phyloP scores from a whole-genome alignment of 2,888 invertebrate species.

The Phania funesta region DNA sequence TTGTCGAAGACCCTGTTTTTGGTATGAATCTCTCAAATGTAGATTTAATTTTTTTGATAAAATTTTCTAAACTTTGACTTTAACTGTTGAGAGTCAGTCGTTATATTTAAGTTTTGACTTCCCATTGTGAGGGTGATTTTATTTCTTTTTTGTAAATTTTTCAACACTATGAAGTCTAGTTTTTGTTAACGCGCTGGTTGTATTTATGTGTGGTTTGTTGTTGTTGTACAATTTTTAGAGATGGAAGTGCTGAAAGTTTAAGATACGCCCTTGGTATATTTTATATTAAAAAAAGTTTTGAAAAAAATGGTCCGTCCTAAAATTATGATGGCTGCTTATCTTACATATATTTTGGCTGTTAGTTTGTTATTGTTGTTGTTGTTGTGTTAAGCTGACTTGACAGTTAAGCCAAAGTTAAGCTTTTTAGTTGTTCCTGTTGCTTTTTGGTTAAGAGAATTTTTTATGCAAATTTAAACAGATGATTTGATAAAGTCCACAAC shows the following conservation, averaged over 20 bases:
- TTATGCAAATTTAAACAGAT: slow-evolving; percentile 53
- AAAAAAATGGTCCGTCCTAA: slow-evolving; percentile 12
- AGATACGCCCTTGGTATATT: slow-evolving; percentile 63
- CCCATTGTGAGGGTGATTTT: slow-evolving; percentile 60
- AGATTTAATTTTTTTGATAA: slow-evolving; percentile 25
- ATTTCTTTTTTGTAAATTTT: slow-evolving; percentile 2
- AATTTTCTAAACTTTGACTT: slow-evolving; percentile 44
- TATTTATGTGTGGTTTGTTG: neutral
- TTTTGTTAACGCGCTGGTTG: too few relatives aligned
- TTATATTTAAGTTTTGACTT: neutral
- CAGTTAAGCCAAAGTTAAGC: slow-evolving; percentile 21
- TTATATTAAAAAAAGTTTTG: neutral
- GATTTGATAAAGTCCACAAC: too few relatives aligned
- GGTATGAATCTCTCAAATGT: neutral
- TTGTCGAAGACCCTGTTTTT: neutral
- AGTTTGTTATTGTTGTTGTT: neutral
- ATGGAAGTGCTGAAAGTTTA: slow-evolving; percentile 62
- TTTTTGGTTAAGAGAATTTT: slow-evolving; percentile 2
- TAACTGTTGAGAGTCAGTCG: neutral
- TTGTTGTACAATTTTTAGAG: slow-evolving; percentile 23
- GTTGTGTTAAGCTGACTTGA: neutral
- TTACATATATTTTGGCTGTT: neutral
- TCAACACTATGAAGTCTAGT: neutral
- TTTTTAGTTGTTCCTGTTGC: slow-evolving; percentile 18
- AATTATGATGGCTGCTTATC: slow-evolving; percentile 56